These are phyloP conservation scores for Pyrrhosoma nymphula DNA, from an alignment of 2,888 invertebrate species.

Conservation along the genomic window DNA sequence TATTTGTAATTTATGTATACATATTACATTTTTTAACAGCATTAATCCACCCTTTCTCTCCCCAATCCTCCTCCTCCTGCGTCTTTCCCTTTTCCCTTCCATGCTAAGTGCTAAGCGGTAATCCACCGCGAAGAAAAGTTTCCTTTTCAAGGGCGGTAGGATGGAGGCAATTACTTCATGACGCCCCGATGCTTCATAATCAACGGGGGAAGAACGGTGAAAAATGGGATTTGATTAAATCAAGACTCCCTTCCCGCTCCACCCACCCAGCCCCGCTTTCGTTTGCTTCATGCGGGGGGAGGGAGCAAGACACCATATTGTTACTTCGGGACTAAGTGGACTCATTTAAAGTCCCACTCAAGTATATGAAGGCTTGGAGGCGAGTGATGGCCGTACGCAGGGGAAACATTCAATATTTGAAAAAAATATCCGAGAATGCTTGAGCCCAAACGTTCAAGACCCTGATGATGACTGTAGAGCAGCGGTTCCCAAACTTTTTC, in stretches of 20 bases:
- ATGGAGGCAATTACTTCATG: neutral
- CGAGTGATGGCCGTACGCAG: too few species aligned
- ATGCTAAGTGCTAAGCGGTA: neutral
- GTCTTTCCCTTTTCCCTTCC: neutral
- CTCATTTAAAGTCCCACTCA: neutral
- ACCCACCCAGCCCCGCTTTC: neutral
- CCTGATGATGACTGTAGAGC: too few species aligned
- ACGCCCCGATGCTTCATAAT: neutral
- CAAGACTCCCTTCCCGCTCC: neutral
- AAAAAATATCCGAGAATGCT: too few species aligned
- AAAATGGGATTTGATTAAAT: neutral
- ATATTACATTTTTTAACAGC: too few species aligned
- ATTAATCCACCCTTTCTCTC: too few species aligned
- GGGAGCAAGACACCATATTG: neutral
- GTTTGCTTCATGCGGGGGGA: neutral
- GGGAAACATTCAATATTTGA: too few species aligned
- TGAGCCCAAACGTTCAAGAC: too few species aligned
- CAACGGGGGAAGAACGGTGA: neutral
- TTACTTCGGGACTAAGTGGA: neutral
- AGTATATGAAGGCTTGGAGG: too few species aligned
- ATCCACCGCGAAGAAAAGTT: neutral
- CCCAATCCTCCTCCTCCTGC: neutral
- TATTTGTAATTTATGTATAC: too few species aligned
- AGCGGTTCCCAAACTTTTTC: too few species aligned
- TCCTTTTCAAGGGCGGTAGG: neutral